These are phyloP conservation scores for Ashinkailepas kermadecensis DNA, from an alignment of 2,888 invertebrate genomes.

Conservation along the genomic window DNA sequence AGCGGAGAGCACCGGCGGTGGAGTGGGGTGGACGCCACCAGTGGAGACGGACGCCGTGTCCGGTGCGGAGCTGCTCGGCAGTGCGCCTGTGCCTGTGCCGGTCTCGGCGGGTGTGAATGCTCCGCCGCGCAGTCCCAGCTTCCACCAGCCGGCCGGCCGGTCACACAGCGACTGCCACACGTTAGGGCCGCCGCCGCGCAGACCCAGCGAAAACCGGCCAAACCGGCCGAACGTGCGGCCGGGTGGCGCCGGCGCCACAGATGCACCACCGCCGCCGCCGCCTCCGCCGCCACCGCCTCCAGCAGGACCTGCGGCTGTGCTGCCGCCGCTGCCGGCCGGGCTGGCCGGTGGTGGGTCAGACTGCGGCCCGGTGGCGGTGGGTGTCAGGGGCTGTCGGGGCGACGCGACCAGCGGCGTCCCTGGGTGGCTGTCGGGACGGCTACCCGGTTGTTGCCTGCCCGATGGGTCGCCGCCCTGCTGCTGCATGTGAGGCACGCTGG, in stretches of 20 bases:
- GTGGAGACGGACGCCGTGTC: neutral
- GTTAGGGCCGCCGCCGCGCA: constrained; percentile 38
- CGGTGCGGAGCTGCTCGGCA: neutral
- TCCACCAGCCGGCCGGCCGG: constrained; percentile 20
- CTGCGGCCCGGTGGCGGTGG: neutral
- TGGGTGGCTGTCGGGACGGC: neutral
- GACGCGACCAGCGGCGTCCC: neutral
- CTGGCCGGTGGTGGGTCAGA: neutral
- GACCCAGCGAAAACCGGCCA: constrained; percentile 54
- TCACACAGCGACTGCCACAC: neutral
- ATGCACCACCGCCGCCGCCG: constrained; percentile 27
- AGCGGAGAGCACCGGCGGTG: neutral
- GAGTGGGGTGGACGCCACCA: too few species aligned
- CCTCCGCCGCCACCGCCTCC: constrained; percentile 27
- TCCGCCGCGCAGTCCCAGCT: constrained; percentile 7
- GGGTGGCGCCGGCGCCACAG: constrained; percentile 30
- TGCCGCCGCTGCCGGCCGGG: neutral
- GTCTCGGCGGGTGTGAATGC: neutral
- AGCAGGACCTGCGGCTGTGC: neutral
- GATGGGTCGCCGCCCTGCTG: constrained; percentile 21
- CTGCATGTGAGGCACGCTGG: neutral
- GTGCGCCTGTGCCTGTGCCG: too few species aligned
- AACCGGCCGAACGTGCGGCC: constrained; percentile 47
- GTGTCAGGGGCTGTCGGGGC: constrained; percentile 13
- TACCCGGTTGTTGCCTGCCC: constrained; percentile 1